Evolutionary conservation across 2,113 vertebrate genomes (phyloP).

Genomic region (Platysternon megacephalum): DNA sequence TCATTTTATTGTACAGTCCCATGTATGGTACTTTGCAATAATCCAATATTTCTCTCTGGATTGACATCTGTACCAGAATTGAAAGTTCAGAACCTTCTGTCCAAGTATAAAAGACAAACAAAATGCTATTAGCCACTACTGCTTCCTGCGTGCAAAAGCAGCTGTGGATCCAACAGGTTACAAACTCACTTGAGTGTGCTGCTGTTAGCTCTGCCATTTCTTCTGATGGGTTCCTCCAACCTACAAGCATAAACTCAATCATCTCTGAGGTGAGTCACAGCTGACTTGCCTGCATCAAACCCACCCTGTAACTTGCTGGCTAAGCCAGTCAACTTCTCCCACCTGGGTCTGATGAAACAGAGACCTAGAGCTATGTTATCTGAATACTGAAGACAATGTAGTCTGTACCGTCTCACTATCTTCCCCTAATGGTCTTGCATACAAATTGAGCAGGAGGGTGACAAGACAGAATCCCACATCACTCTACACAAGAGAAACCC

Average conservation of each 20-base stretch:
- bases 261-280: not conserved
- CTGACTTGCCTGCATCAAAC: not conserved
- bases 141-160: not conserved
- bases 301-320: not conserved
- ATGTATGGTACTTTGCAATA: rapidly evolving
- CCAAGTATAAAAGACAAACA: not conserved
- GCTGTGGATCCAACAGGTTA: not conserved
- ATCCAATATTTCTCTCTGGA: not conserved
- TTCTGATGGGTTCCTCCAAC: not conserved
- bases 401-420: not conserved
- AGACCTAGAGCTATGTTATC: not conserved
- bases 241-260: not conserved
- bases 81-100: not conserved
- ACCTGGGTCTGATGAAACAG: not conserved
- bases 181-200: not conserved
- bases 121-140: not conserved
- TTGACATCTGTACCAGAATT: not conserved
- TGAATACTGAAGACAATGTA: not conserved
- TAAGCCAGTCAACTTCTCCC: not conserved
- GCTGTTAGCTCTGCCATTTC: not conserved
- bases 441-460: not conserved
- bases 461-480: not conserved
- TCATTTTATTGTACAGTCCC: not conserved
- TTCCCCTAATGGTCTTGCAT: not conserved
- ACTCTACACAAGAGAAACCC: not conserved